Evolutionary conservation across 2,888 invertebrate genomes (phyloP).

Genomic region (Eilema sororculum): DNA sequence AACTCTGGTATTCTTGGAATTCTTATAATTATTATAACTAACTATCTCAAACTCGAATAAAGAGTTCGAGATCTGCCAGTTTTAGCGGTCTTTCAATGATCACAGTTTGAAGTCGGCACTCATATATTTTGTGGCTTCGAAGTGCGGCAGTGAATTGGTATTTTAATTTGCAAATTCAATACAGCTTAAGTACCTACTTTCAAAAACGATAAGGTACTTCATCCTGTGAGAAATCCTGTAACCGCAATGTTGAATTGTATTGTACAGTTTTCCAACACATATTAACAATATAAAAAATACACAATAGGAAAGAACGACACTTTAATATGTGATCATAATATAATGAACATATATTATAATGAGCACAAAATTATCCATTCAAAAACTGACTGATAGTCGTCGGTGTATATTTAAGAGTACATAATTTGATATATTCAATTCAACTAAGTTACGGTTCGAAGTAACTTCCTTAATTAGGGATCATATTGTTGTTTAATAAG

Average conservation of each 20-base stretch:
- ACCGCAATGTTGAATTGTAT: not conserved
- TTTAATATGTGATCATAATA: not conserved
- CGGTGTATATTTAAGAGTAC: conserved; percentile 18
- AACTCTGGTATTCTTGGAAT: too few relatives aligned
- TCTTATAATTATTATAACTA: too few relatives aligned
- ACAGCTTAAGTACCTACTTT: not conserved
- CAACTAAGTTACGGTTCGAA: conserved; percentile 16
- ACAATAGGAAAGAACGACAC: not conserved
- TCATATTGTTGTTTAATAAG: conserved; percentile 24
- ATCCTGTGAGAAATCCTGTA: not conserved
- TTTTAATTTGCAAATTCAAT: not conserved
- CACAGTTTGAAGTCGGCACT: too few relatives aligned
- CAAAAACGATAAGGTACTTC: too few relatives aligned
- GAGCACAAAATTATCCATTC: not conserved
- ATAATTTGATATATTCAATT: conserved; percentile 26
- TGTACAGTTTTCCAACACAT: not conserved
- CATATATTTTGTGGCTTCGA: too few relatives aligned
- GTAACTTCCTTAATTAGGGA: conserved; percentile 28
- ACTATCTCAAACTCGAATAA: too few relatives aligned
- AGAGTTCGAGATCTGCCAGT: too few relatives aligned
- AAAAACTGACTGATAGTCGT: not conserved
- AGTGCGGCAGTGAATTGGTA: not conserved
- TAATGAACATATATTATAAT: not conserved
- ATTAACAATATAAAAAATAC: not conserved
- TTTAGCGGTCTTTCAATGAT: too few relatives aligned